A percentile compares a stretch with the other conserved stretches of the same genome.
phyloP scores from a whole-genome alignment of 2,797 vertebrate species.

The Percopsis omiscomaycus region DNA sequence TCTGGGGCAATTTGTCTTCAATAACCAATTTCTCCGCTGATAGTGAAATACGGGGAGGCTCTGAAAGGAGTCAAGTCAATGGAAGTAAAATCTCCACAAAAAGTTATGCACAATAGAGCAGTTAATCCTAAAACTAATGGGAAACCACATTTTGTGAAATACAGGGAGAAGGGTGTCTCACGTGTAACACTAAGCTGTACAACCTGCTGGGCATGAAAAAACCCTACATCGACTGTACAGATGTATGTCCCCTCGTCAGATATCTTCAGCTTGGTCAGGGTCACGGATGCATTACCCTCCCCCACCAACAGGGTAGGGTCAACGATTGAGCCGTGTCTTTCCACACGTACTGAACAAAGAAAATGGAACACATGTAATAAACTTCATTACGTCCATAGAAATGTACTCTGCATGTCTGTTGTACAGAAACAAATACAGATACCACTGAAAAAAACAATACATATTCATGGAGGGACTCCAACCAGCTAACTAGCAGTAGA shows the following conservation, averaged over 20 bases:
- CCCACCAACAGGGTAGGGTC: constrained; percentile 51
- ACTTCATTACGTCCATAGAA: not conserved
- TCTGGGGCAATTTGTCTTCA: constrained; percentile 48
- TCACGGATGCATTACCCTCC: constrained; percentile 76
- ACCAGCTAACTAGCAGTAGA: no score
- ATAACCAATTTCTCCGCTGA: constrained; percentile 66
- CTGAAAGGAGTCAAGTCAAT: constrained; percentile 44
- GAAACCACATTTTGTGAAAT: not conserved
- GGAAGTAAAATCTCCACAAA: not conserved
- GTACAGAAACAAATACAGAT: not conserved
- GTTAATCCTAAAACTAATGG: no score
- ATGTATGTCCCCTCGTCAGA: constrained; percentile 83
- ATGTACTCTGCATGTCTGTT: not conserved
- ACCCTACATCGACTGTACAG: constrained; percentile 72
- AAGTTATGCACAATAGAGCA: not conserved
- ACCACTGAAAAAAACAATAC: no score
- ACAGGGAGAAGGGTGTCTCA: constrained; percentile 59
- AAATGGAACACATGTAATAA: not conserved
- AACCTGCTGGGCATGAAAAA: constrained; percentile 79
- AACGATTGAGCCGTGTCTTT: constrained; percentile 62
- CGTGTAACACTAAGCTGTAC: constrained; percentile 75
- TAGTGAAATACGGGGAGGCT: constrained; percentile 71
- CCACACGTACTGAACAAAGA: constrained; percentile 52
- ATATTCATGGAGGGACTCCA: no score
- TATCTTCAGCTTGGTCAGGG: constrained; percentile 70